Evolutionary conservation across 1,140 invertebrate species (phyloP).

Genomic region (Eumeta japonica): DNA sequence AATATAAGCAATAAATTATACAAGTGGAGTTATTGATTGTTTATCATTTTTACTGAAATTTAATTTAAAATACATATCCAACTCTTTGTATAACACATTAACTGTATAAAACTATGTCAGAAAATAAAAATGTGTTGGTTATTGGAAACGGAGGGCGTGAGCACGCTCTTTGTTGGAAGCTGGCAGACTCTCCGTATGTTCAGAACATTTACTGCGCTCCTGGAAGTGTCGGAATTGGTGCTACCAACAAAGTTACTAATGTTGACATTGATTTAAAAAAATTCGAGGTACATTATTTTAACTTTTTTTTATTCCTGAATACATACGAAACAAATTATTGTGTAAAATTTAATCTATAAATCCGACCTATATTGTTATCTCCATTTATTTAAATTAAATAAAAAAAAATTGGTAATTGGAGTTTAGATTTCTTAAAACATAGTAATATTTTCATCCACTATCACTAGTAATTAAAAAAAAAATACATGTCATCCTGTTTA

Average conservation of each 20-base stretch:
- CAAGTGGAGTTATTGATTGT: background rate
- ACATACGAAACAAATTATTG: too few species aligned
- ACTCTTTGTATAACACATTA: background rate
- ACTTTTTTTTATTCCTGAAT: too few species aligned
- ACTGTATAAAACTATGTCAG: conserved; percentile 22
- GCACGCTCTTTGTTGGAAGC: conserved; percentile 91
- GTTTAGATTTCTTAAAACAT: too few species aligned
- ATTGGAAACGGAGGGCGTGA: conserved; percentile 94
- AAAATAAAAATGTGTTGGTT: conserved; percentile 68
- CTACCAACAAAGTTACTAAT: conserved; percentile 66
- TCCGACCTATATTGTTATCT: too few species aligned
- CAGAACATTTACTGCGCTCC: conserved; percentile 78
- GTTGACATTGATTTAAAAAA: conserved; percentile 67
- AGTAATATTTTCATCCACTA: too few species aligned
- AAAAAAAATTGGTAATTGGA: too few species aligned
- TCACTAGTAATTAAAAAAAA: too few species aligned
- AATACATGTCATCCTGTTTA: too few species aligned
- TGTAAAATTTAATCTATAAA: too few species aligned
- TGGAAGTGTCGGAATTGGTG: conserved; percentile 84
- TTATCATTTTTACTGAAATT: background rate
- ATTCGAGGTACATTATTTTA: conserved; percentile 67
- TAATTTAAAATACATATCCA: background rate
- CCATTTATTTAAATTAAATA: too few species aligned
- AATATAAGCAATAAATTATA: background rate
- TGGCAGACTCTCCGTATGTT: conserved; percentile 76